phyloP scores from a whole-genome alignment of 1,140 invertebrate species.

The Nilaparvata lugens region DNA sequence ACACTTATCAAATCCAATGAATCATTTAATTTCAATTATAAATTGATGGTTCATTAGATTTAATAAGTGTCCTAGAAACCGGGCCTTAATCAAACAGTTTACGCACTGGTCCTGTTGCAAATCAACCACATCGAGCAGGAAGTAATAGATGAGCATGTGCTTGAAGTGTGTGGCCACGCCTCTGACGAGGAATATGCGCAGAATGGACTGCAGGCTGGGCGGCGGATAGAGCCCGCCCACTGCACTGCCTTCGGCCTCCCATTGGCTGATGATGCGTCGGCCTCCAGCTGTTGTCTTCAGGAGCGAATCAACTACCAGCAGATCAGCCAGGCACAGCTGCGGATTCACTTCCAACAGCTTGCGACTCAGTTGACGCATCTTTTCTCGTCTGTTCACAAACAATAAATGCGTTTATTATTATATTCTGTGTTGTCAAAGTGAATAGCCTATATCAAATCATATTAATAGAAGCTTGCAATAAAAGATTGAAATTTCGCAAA shows the following conservation, averaged over 20 bases:
- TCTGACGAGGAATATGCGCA: conserved; percentile 61
- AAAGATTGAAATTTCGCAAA: no score
- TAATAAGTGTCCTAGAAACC: no score
- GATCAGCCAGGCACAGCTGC: no score
- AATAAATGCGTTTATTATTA: conserved; percentile 12
- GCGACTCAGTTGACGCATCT: conserved; percentile 23
- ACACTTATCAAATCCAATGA: no score
- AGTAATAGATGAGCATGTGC: conserved; percentile 67
- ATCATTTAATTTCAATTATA: no score
- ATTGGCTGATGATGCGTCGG: conserved; percentile 42
- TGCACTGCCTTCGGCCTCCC: conserved; percentile 48
- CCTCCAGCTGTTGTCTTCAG: conserved; percentile 43
- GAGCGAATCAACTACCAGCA: conserved; percentile 42
- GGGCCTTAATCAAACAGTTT: no score
- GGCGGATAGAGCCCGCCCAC: conserved; percentile 66
- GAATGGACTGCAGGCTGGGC: conserved; percentile 60
- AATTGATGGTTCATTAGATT: no score
- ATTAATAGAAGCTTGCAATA: no score
- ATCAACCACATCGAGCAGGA: conserved; percentile 59
- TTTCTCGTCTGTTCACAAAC: conserved; percentile 26
- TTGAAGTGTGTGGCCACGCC: conserved; percentile 48
- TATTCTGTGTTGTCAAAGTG: no score
- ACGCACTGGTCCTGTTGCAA: background rate
- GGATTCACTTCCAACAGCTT: conserved; percentile 21
- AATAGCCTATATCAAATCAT: no score